Percentiles rank a stretch among this genome's conserved stretches.
Evolutionary conservation across 2,113 vertebrate species (phyloP).

Genomic region (Casuarius casuarius): DNA sequence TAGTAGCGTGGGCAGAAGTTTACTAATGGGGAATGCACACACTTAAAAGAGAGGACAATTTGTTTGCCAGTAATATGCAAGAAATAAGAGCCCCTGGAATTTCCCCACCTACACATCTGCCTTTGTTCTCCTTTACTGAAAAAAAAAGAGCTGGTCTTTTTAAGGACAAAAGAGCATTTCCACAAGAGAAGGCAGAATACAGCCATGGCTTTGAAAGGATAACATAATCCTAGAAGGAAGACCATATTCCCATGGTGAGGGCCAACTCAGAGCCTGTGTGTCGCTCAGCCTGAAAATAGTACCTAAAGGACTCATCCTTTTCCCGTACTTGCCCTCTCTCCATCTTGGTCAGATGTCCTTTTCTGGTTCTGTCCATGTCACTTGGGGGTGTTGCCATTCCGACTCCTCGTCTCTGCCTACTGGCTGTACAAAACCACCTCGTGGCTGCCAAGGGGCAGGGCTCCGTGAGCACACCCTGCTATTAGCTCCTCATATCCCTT

Average conservation of each 20-base stretch:
- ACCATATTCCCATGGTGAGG: background rate
- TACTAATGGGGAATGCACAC: background rate
- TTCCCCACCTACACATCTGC: slow-evolving; percentile 59
- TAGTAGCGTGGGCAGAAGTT: slow-evolving; percentile 15
- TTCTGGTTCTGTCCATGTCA: background rate
- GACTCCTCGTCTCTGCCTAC: background rate
- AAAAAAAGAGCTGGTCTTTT: background rate
- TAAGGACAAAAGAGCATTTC: background rate
- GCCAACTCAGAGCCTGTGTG: background rate
- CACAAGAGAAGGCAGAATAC: background rate
- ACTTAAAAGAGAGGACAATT: background rate
- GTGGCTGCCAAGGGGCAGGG: background rate
- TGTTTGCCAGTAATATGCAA: slow-evolving; percentile 29
- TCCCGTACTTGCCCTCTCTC: background rate
- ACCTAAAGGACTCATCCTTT: background rate
- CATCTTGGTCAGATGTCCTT: background rate
- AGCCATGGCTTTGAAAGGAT: background rate
- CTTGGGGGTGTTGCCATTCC: background rate
- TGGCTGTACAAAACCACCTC: background rate
- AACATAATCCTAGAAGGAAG: background rate
- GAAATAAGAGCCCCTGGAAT: slow-evolving; percentile 28
- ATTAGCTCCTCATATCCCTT: background rate
- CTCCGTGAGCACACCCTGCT: background rate
- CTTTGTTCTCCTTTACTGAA: background rate
- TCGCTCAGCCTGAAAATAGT: background rate